Evolutionary conservation across 2,888 invertebrate genomes (phyloP), one percentile per base, ranked within the genome.

Genomic region (Argyra leucocephala): DNA sequence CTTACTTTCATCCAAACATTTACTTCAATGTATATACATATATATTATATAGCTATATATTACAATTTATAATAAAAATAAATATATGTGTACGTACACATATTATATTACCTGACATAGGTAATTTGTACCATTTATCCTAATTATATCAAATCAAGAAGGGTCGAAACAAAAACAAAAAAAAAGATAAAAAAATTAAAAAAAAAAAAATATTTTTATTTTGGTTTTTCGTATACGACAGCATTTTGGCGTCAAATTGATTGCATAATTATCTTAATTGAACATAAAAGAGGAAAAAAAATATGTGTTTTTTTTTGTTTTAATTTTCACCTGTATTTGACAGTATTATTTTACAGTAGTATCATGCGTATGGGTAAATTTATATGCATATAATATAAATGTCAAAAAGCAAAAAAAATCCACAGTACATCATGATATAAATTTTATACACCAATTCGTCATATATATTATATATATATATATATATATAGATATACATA

Each of bases 81-180:
- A 26, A 26, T 26, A 26, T 26, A 26, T 26, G 26, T 26, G 7
- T 26, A 26, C 7, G 26, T 7, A 26, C 12, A 37, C 12, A 12
- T 37, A 37, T 37, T 37, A 12, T 37, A 37, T 37, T 37, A 37
- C 37, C 37, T 37, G 37, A 37, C 37, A 37, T 12, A 37, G 37
- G 37, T 37, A 37, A 37, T 37, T 37, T 37, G 37, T 37, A 37
- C 12, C 37, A 37, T 37, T 37, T 37, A 37, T 37, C 37, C 37
- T 37, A 37, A 37, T 37, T 37, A 37, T 37, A 37, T 37, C 37
- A 37, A 37, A 37, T 37, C 37, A 37, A 37, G 37, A 37, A 37
- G 37, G 37, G 37, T 37, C 37, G 12, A 15, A 37, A 37, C n/a
- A n/a, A n/a, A n/a, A n/a, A n/a, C n/a, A n/a, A n/a, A n/a, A n/a